phyloP scores from a whole-genome alignment of 1,140 invertebrate genomes.

The Halesus radiatus region DNA sequence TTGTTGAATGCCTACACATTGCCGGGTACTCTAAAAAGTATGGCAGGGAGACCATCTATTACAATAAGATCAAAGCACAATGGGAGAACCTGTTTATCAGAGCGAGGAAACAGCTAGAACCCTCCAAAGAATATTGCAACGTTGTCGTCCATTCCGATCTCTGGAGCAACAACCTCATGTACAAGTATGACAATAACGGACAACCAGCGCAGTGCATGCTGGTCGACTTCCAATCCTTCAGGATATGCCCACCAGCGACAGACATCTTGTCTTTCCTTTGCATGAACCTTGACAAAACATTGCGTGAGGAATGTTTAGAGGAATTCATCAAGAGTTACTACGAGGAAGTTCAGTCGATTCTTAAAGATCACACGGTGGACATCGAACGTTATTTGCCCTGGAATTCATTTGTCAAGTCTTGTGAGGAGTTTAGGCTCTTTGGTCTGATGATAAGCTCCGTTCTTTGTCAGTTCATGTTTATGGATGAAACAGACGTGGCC shows the following conservation, averaged over 20 bases:
- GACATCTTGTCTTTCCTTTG: constrained; percentile 65
- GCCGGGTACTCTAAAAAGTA: constrained; percentile 39
- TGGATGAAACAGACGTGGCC: background rate
- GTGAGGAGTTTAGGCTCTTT: constrained; percentile 38
- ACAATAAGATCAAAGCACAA: constrained; percentile 54
- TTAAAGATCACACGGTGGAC: constrained; percentile 21
- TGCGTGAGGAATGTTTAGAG: constrained; percentile 11
- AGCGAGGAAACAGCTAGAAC: constrained; percentile 59
- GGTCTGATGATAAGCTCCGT: constrained; percentile 34
- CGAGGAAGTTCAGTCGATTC: constrained; percentile 5
- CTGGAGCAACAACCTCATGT: constrained; percentile 76
- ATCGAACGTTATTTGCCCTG: constrained; percentile 25
- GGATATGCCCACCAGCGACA: constrained; percentile 71
- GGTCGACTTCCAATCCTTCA: constrained; percentile 73
- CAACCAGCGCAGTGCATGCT: constrained; percentile 69
- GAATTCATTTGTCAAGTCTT: constrained; percentile 37
- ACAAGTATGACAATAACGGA: constrained; percentile 65
- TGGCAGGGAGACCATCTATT: constrained; percentile 17
- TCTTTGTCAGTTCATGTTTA: background rate
- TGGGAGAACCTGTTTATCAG: constrained; percentile 62
- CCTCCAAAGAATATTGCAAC: constrained; percentile 62
- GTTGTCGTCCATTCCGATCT: constrained; percentile 75
- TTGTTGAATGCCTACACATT: constrained; percentile 2
- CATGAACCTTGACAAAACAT: constrained; percentile 31
- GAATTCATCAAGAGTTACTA: constrained; percentile 43